Evolutionary conservation across 1,140 invertebrate genomes (phyloP), one percentile per base, ranked within the genome.

Genomic region (Rhynchophorus ferrugineus): DNA sequence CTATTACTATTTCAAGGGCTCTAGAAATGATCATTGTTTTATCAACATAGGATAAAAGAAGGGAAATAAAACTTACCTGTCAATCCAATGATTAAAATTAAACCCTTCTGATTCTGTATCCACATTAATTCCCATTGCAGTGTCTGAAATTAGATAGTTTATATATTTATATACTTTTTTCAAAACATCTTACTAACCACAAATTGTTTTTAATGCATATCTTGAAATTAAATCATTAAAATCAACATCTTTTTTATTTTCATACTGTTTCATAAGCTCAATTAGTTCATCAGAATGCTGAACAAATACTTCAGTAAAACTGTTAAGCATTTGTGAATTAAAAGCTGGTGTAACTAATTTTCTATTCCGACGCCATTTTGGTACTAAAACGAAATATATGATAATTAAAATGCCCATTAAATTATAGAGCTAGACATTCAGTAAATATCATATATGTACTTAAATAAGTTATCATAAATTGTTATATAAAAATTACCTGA

Each of bases 41-140:
- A n/a, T n/a, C n/a, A n/a, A n/a, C n/a, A n/a, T n/a, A n/a, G n/a
- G n/a, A n/a, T n/a, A n/a, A n/a, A n/a, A n/a, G n/a, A n/a, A n/a
- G n/a, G n/a, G n/a, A n/a, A n/a, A n/a, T n/a, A n/a, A n/a, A n/a
- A n/a, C n/a, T n/a, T n/a, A n/a, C n/a, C n/a, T n/a, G n/a, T n/a
- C n/a, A n/a, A n/a, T n/a, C n/a, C n/a, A n/a, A n/a, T n/a, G n/a
- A n/a, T n/a, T n/a, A n/a, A n/a, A n/a, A n/a, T n/a, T n/a, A n/a
- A n/a, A n/a, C n/a, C n/a, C n/a, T n/a, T n/a, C n/a, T n/a, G n/a
- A n/a, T n/a, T n/a, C n/a, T n/a, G n/a, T n/a, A n/a, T 80, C 75
- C 8, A 88, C 77, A 61, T 75, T 74, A 52, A 74, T 69, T 24
- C 89, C 89, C 87, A 92, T 91, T 9, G 87, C 87, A 53, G 87